Evolutionary conservation across 2,113 vertebrate species (phyloP), one percentile per base, ranked within the genome.

Genomic region (Raja brachyura): DNA sequence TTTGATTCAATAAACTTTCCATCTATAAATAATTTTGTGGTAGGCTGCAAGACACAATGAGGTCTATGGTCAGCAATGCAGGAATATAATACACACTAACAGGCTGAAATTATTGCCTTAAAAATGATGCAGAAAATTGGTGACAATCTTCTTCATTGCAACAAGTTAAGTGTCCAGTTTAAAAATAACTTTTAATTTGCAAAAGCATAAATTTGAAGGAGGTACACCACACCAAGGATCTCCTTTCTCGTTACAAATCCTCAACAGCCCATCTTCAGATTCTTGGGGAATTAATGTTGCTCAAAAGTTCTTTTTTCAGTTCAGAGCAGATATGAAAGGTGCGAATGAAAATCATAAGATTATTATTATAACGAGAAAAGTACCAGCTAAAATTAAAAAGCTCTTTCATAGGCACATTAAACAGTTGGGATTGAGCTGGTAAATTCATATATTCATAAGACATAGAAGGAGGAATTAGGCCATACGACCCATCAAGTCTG

Each of bases 1-100:
- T 96, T 97, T 94, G 99, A 99, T 93, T 99, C 98, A 63, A 99
- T 94, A 95, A 99, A 99, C 94, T 99, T 99, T 59, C 99, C 98
- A 96, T 99, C 97, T 93, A 99, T 99, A 95, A 99, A 98, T 94
- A 99, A 97, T 95, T 99, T 99, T 81, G 98, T 98, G 94, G 97
- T 97, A 94, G 98, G 97, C 99, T 99, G 94, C 66, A 94, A 14
- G 93, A 61, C 94, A 93, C 85, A 94, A 93, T 16, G 18, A 1
- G 59, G 56, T 16, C 56, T 61, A 59, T 5, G 14, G 25, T 25
- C 22, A 66, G 22, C 61, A 70, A 61, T 70, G 68, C n/a, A 88
- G 56, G n/a, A 9, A 93, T 6, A 92, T 22, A 63, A 66, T n/a
- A 22, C 16, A 92, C 59, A 92, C 66, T 16, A 73, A 73, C 5